These are phyloP conservation scores for Nesoenas mayeri DNA, from an alignment of 2,113 vertebrate genomes.

Conservation along the genomic window DNA sequence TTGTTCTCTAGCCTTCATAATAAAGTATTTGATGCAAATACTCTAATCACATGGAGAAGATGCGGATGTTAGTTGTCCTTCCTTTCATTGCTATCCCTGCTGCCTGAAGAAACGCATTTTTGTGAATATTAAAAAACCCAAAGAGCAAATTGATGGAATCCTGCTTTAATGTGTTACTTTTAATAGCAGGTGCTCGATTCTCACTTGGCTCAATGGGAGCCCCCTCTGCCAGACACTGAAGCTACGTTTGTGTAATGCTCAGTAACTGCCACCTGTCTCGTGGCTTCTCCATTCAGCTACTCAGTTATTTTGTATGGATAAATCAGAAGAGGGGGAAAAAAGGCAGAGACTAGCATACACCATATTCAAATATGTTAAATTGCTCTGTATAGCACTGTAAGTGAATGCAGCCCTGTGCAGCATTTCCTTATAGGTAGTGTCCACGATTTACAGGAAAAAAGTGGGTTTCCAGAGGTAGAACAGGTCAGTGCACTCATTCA, in stretches of 20 bases:
- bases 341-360: neutral
- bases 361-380: neutral
- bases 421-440: neutral
- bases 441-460: neutral
- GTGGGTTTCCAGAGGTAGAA: neutral
- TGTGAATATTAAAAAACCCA: slow-evolving; percentile 81
- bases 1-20: slow-evolving; percentile 63
- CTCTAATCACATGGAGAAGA: slow-evolving; percentile 51
- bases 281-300: slow-evolving; percentile 49
- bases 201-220: slow-evolving; percentile 72
- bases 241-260: slow-evolving; percentile 40
- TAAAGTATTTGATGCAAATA: slow-evolving; percentile 63
- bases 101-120: slow-evolving; percentile 47
- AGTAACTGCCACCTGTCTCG: slow-evolving; percentile 74
- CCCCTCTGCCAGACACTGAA: slow-evolving; percentile 72
- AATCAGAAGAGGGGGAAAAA: neutral
- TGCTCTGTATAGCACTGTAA: neutral
- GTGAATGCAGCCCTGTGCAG: neutral
- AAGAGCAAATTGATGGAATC: slow-evolving; percentile 78
- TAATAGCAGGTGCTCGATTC: slow-evolving; percentile 59
- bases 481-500: neutral
- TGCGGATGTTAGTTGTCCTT: slow-evolving; percentile 23
- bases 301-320: slow-evolving; percentile 44
- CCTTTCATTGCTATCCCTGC: neutral
- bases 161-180: slow-evolving; percentile 75